These are phyloP conservation scores for Myanophis thanlyinensis DNA, from an alignment of 2,113 vertebrate genomes.

Conservation along the genomic window DNA sequence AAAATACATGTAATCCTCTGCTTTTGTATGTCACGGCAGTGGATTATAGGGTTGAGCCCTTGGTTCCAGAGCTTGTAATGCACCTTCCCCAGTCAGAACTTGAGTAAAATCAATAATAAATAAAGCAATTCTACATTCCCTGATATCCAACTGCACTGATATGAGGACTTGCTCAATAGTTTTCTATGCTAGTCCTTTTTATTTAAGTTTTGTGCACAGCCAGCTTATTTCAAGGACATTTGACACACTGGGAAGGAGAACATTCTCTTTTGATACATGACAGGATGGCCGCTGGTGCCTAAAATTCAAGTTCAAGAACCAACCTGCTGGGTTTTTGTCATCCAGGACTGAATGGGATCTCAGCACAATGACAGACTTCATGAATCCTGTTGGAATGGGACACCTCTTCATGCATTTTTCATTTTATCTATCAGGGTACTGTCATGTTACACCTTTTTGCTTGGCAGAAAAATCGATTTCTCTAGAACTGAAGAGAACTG, in stretches of 20 bases:
- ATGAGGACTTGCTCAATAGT: not conserved
- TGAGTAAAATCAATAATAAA: not conserved
- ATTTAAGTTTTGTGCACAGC: not conserved
- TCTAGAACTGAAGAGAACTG: slow-evolving; percentile 2
- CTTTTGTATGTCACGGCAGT: not conserved
- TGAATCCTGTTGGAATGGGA: slow-evolving; percentile 20
- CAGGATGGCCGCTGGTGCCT: not conserved
- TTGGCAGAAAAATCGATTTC: slow-evolving; percentile 1
- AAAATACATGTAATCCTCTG: not conserved
- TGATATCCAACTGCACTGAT: not conserved
- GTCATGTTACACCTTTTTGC: slow-evolving; percentile 16
- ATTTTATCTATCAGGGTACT: not conserved
- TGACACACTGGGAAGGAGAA: not conserved
- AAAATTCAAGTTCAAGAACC: slow-evolving; percentile 23
- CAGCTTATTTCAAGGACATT: not conserved
- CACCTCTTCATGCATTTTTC: not conserved
- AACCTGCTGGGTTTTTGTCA: not conserved
- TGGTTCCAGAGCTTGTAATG: not conserved
- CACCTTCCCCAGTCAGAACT: not conserved
- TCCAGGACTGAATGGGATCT: not conserved
- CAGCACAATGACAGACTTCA: not conserved
- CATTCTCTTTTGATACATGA: not conserved
- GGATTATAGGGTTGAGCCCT: not conserved
- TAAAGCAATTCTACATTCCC: not conserved
- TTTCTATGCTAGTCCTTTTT: not conserved